phyloP scores from a whole-genome alignment of 1,140 invertebrate species.

The Reticulitermes speratus region DNA sequence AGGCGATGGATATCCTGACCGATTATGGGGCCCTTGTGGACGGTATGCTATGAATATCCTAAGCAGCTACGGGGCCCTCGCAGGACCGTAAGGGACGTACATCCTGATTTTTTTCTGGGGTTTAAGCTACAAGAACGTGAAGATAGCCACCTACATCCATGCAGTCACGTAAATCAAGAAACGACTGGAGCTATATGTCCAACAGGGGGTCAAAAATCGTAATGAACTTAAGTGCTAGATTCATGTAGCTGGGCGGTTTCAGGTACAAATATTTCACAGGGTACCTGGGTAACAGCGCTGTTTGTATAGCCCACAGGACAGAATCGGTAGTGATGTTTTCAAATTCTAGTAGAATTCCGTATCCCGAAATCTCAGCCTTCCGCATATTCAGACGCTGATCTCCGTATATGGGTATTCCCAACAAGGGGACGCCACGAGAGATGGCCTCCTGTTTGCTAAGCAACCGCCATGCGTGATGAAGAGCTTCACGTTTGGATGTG shows the following conservation, averaged over 20 bases:
- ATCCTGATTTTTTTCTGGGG: no score
- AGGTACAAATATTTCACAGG: not conserved
- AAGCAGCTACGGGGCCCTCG: no score
- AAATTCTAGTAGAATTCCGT: conserved; percentile 19
- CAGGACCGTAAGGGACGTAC: no score
- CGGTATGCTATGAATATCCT: no score
- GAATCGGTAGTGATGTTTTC: conserved; percentile 21
- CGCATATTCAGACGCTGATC: conserved; percentile 28
- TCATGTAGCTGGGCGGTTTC: not conserved
- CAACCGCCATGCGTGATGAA: conserved; percentile 51
- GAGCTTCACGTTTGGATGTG: conserved; percentile 42
- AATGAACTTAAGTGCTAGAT: not conserved
- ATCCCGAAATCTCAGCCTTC: conserved; percentile 17
- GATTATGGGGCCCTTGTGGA: no score
- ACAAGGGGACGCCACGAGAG: conserved; percentile 45
- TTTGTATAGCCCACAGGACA: conserved; percentile 22
- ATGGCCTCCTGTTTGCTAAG: conserved; percentile 46
- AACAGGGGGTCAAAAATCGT: not conserved
- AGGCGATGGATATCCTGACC: no score
- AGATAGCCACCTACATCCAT: no score
- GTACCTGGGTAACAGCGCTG: conserved; percentile 21
- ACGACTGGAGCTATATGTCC: not conserved
- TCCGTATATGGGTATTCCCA: conserved; percentile 42
- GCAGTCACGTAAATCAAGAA: not conserved
- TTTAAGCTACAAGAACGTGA: no score